These are phyloP conservation scores for Himalopsyche anomala DNA, from an alignment of 2,888 invertebrate species.

Conservation along the genomic window DNA sequence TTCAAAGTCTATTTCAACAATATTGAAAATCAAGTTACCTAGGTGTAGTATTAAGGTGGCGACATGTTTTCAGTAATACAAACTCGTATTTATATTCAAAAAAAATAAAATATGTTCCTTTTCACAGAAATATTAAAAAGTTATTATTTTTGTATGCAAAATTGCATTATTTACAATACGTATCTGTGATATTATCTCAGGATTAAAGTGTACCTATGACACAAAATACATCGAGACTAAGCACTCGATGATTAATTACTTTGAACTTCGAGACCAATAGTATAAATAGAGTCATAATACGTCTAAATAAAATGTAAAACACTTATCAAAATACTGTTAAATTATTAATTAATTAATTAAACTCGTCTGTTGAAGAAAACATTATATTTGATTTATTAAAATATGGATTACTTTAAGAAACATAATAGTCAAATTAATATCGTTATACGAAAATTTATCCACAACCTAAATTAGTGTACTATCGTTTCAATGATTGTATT, in stretches of 20 bases:
- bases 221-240: neutral
- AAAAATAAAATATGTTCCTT: too few species aligned
- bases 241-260: neutral
- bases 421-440: neutral
- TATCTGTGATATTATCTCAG: neutral
- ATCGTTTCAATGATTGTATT: too few species aligned
- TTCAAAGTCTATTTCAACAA: too few species aligned
- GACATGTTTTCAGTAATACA: too few species aligned
- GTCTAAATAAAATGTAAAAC: slow-evolving; percentile 4
- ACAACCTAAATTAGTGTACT: too few species aligned
- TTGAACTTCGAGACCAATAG: neutral
- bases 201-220: neutral
- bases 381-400: neutral
- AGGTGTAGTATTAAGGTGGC: too few species aligned
- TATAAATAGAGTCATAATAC: neutral
- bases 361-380: neutral
- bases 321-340: slow-evolving; percentile 1
- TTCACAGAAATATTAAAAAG: too few species aligned
- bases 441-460: too few species aligned
- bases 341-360: neutral
- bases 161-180: slow-evolving; percentile 11
- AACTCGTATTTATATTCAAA: too few species aligned
- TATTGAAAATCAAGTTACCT: too few species aligned
- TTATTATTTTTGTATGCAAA: neutral
- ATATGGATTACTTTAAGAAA: neutral